Conservation (phyloP, 2,113 vertebrate genomes). For the Salminus brasiliensis region DNA sequence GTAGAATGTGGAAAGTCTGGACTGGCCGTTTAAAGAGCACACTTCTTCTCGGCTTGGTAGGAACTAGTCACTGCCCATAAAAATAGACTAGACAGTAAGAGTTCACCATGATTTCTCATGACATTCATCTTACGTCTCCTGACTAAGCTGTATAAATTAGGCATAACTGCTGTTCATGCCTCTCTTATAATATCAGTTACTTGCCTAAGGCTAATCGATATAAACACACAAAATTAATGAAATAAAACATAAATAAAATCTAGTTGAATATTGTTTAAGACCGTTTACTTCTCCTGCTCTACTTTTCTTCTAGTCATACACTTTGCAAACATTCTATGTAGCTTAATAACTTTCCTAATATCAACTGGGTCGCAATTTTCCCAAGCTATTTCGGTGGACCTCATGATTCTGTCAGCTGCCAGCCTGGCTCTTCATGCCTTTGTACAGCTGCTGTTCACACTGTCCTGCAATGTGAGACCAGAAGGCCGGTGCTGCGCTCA, state of each 20-base stretch:
- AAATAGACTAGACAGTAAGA: not conserved
- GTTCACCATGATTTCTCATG: not conserved
- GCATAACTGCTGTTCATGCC: too few relatives aligned
- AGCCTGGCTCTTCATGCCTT: constrained; percentile 19
- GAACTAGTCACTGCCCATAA: not conserved
- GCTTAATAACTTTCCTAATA: not conserved
- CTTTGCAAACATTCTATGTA: not conserved
- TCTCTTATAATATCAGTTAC: too few relatives aligned
- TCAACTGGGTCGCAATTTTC: constrained; percentile 20
- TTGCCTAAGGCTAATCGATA: too few relatives aligned
- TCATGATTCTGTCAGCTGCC: constrained; percentile 12
- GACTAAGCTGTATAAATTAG: too few relatives aligned
- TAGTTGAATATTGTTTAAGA: too few relatives aligned
- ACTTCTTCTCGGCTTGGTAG: not conserved
- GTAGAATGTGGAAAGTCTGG: constrained; percentile 59
- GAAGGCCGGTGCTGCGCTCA: not conserved
- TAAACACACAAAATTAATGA: too few relatives aligned
- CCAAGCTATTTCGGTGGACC: constrained; percentile 56
- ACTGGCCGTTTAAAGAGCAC: not conserved
- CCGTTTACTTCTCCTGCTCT: not conserved
- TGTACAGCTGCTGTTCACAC: constrained; percentile 39
- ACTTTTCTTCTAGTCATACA: not conserved
- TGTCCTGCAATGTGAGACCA: constrained; percentile 52
- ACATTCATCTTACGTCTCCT: not conserved
- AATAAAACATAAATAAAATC: too few relatives aligned